Base-by-base conservation (phyloP, 1,140 invertebrate species). In the Ditylenchus dipsaci region DNA sequence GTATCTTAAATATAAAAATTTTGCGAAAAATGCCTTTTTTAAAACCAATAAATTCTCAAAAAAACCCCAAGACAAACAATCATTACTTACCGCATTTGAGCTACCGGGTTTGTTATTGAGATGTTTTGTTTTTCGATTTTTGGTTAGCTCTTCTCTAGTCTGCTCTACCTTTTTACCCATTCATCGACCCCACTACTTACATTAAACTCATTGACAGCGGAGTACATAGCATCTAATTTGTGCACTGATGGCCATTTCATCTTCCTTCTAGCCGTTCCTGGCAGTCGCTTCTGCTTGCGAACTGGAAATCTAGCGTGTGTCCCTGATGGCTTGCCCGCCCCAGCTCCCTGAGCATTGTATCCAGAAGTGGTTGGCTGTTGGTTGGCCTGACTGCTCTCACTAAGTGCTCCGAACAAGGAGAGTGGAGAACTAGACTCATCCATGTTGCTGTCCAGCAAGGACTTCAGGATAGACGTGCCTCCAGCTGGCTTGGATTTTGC, bases 371-470 rank as follows among this genome's bases (percentile, higher is more conserved):
- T 38, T 11, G 33, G 33, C 33, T 38, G 33, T 11, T 38, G 33
- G 33, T 53, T 53, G 49, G 15, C 49, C 23, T 53, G 49, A 21
- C n/a, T 21, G n/a, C n/a, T 26, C 49, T 53, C 49, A 53, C 49
- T 26, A 3, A 53, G 33, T 38, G 33, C 33, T 38, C 33, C 33
- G 11, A 38, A 38, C n/a, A 58, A n/a, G 62, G 62, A 66, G 63
- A 45, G 1, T 1, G 26, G 64, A 27, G 49, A 19, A 17, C 17
- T 66, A 8, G 59, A 29, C 59, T 61, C 59, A 61, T 43, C 59
- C 49, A 53, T 53, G 23, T 53, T 53, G 59, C 38, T 43, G 38
- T 61, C 59, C 59, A 61, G 29, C 59, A 61, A 30, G 1, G 59
- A 61, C 59, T 61, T 61, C 13, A 61, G 59, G 3, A 61, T 43